A percentile compares a stretch with the other conserved stretches of the same genome.
phyloP scores from a whole-genome alignment of 1,140 invertebrate species.

The Zaprionus vittiger region DNA sequence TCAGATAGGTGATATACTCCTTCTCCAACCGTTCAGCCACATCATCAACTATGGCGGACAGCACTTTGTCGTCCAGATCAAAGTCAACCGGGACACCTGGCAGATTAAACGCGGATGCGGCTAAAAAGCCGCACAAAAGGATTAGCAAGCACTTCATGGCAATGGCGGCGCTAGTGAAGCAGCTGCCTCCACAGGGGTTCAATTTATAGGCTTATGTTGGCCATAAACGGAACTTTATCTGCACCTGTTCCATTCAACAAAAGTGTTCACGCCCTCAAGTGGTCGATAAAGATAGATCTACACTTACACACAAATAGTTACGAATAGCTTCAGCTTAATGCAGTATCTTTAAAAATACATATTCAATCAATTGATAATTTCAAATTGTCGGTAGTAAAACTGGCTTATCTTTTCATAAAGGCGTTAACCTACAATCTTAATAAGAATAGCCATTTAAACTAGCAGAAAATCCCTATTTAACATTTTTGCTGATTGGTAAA shows the following conservation, averaged over 20 bases:
- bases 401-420: not conserved
- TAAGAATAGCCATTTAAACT: not conserved
- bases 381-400: not conserved
- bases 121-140: conserved; percentile 32
- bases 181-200: conserved; percentile 3
- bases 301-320: not conserved
- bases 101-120: conserved; percentile 58
- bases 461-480: not conserved
- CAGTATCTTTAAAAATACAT: conserved; percentile 14
- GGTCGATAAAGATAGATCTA: conserved; percentile 31
- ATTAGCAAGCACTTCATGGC: conserved; percentile 59
- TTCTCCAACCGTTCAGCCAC: conserved; percentile 62
- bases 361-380: not conserved
- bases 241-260: conserved; percentile 34
- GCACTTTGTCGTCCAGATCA: conserved; percentile 54
- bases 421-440: not conserved
- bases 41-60: conserved; percentile 72
- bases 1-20: conserved; percentile 64
- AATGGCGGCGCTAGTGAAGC: conserved; percentile 44
- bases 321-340: conserved; percentile 7
- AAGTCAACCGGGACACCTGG: conserved; percentile 71
- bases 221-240: conserved; percentile 25
- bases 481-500: not conserved
- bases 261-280: conserved; percentile 14
- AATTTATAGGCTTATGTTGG: conserved; percentile 60